Evolutionary conservation across 2,888 invertebrate species (phyloP), one percentile per base, ranked within the genome.

Genomic region (Saturnia japonica): DNA sequence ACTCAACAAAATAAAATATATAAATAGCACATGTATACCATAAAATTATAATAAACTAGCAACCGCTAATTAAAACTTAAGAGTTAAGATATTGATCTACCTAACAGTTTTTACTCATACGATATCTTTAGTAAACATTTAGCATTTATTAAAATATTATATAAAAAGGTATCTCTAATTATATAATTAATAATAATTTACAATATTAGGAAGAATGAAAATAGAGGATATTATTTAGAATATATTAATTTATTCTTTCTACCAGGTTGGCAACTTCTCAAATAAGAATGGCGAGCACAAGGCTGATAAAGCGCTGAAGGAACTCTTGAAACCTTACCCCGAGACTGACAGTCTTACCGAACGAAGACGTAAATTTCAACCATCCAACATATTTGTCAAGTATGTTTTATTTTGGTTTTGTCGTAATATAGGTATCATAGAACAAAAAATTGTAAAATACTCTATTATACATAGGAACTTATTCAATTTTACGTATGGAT

Each of bases 321-420:
- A 93, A 71, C 82, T 93, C 1, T 80, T 93, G 57, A 91, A 89
- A 76, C 89, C 86, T 0, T 90, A 93, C 68, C 84, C 88, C 0
- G 89, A 91, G 43, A 87, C 88, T 0, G 85, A 89, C 74, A 86
- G 89, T 73, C 82, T 95, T 76, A 83, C 93, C 78, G 95, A 81
- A 91, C 93, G 82, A 80, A 93, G 88, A 73, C 85, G 79, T 79
- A 92, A 85, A 72, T 80, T 8, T 34, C 89, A 22, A 67, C 22
- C 47, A 67, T 74, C 74, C 85, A 85, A 86, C 85, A 77, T 88
- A 80, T 78, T 87, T 78, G 86, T 87, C 74, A 83, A 93, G 94
- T 83, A 82, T 88, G 57, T 60, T 14, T 60, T 34, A 34, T 2
- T 34, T 34, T 2, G 34, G 34, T 34, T 34, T 34, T 34, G 34